Evolutionary conservation across 2,113 vertebrate species (phyloP).

Genomic region (Anolis carolinensis): DNA sequence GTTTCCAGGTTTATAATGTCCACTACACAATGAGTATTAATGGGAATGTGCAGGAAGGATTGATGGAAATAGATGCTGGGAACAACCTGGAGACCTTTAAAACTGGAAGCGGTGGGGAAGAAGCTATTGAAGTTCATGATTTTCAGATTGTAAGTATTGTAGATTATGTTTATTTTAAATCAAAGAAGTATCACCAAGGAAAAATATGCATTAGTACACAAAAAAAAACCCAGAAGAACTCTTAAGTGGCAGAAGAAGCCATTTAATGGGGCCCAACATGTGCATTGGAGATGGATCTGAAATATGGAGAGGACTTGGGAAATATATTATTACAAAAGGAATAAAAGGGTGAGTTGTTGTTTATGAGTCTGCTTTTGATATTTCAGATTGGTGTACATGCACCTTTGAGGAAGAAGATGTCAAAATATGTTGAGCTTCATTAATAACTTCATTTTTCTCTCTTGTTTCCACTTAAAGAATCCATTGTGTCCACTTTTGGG

Average conservation of each 20-base stretch:
- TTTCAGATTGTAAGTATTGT: slow-evolving; percentile 90
- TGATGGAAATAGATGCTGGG: slow-evolving; percentile 91
- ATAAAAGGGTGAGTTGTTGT: not conserved
- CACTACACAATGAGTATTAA: slow-evolving; percentile 93
- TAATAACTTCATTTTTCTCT: not conserved
- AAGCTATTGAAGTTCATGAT: slow-evolving; percentile 90
- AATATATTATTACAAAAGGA: not conserved
- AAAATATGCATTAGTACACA: too few species aligned
- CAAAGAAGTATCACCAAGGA: rapidly evolving
- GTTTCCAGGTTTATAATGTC: slow-evolving; percentile 89
- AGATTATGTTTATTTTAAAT: not conserved
- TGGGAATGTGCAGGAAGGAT: slow-evolving; percentile 88
- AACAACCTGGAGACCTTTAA: slow-evolving; percentile 93
- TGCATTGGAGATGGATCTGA: not conserved
- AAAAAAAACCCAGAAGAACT: not conserved
- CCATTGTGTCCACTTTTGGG: not conserved
- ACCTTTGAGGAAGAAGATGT: not conserved
- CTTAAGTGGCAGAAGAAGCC: not conserved
- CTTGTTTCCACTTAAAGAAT: too few species aligned
- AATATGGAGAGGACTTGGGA: not conserved
- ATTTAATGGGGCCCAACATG: not conserved
- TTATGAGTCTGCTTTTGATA: not conserved
- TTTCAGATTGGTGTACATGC: not conserved
- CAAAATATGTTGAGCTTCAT: not conserved
- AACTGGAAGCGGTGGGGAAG: slow-evolving; percentile 84